Base-by-base conservation (phyloP, 1,140 invertebrate genomes). In the Galendromus occidentalis region DNA sequence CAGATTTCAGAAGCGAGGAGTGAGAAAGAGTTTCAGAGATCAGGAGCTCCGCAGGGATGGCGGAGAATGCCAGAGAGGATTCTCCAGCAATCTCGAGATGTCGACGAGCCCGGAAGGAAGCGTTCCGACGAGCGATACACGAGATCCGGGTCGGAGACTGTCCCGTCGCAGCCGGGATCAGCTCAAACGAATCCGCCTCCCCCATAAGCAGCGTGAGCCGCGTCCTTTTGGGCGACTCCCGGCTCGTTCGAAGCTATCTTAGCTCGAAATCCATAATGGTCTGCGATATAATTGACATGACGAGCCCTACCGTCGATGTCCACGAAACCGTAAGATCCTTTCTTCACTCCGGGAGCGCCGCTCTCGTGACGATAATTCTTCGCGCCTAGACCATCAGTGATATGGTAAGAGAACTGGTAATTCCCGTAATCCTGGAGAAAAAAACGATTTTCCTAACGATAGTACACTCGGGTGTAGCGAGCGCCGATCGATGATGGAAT, bases 251-350 rank as follows among this genome's bases (percentile, higher is more conserved):
- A 67, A 7, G 44, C 28, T 30, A 66, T 41, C 17, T 67, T 59
- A 1, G 67, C 67, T 7, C 64, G 65, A 44, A 67, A 67, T 65
- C 64, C 64, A 18, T 45, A 63, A 17, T 42, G 44, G 41, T 68
- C 68, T 22, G 69, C 68, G 66, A 69, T 45, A 39, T 70, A 70
- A 20, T 69, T 20, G 14, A 70, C 69, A 22, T 67, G 30, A 33
- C 69, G 66, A 25, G 64, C 42, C 41, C 66, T 42, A 14, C 69
- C 69, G 18, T 69, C 69, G 18, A 68, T 66, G 47, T 70, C 69
- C 25, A 64, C 42, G n/a, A 70, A 55, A 45, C 63, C 66, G 67
- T 69, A 70, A 18, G 67, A 67, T 1, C 67, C 69, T 64, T 65
- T 64, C 59, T 69, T 68, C 47, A 67, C 67, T 22, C 68, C 68